Percentiles rank a stretch among this genome's conserved stretches.
Evolutionary conservation across 2,113 vertebrate species (phyloP).

Genomic region (Albula goreensis): DNA sequence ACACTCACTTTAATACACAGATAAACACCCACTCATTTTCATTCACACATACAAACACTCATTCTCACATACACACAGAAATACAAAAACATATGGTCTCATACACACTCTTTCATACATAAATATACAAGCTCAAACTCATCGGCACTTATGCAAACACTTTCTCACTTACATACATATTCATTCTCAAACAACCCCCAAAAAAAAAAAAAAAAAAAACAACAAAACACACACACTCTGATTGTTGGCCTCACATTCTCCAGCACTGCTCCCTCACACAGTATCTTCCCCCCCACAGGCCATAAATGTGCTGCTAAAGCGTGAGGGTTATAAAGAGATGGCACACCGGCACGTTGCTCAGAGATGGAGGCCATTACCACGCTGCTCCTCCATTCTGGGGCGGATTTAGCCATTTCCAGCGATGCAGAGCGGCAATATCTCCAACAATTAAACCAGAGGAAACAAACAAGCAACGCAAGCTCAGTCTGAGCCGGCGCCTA

Average conservation of each 20-base stretch:
- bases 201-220: no score
- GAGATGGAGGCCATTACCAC: neutral
- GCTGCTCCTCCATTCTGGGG: neutral
- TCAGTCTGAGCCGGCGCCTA: neutral
- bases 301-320: neutral
- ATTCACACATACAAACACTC: no score
- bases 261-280: neutral
- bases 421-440: neutral
- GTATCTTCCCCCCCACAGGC: neutral
- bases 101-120: no score
- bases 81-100: no score
- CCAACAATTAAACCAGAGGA: neutral
- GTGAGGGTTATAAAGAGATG: neutral
- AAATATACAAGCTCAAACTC: no score
- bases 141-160: no score
- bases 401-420: neutral
- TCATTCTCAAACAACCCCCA: no score
- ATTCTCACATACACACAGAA: no score
- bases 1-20: no score
- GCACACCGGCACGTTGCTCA: neutral
- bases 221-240: no score
- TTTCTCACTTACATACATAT: no score
- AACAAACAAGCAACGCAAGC: neutral
- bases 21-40: no score
- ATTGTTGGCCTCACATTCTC: neutral